These are phyloP conservation scores for Aegithalos caudatus DNA, from an alignment of 2,113 vertebrate genomes.

Conservation along the genomic window DNA sequence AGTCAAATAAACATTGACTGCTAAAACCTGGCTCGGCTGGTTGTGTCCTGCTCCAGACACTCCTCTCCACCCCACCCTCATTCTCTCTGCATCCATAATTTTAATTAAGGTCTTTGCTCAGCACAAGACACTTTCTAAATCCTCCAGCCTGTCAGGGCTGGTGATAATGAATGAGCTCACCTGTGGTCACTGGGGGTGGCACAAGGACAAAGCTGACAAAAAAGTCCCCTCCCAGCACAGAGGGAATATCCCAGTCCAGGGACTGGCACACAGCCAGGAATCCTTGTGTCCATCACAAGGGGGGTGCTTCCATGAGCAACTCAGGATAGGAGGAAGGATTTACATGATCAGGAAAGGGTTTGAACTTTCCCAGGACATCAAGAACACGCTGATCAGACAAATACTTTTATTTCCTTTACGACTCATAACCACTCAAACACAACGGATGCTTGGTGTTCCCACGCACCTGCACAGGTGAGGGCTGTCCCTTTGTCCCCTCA, in stretches of 20 bases:
- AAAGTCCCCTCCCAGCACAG: too few relatives aligned
- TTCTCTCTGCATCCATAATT: neutral
- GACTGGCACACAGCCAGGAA: neutral
- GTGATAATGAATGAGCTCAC: neutral
- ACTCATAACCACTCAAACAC: neutral
- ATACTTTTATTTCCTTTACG: conserved; percentile 37
- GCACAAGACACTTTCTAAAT: too few relatives aligned
- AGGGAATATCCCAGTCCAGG: neutral
- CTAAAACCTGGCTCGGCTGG: neutral
- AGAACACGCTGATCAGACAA: neutral
- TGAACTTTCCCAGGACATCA: neutral
- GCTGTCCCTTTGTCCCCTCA: neutral
- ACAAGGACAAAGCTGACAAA: neutral
- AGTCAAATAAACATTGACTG: conserved; percentile 71
- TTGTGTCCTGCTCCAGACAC: neutral
- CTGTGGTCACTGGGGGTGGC: neutral
- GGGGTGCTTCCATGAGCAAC: neutral
- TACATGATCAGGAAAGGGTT: fast-evolving
- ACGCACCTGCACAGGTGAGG: neutral
- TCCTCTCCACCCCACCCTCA: fast-evolving
- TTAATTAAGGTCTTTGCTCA: neutral
- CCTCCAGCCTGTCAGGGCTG: neutral
- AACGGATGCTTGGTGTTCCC: neutral
- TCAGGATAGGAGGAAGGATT: neutral
- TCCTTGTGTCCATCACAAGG: fast-evolving